Evolutionary conservation across 30 jellyfish, hydroid and myxozoan genomes (phyloP).

Genomic region (Aurelia aurita complex sp. Pacific): DNA sequence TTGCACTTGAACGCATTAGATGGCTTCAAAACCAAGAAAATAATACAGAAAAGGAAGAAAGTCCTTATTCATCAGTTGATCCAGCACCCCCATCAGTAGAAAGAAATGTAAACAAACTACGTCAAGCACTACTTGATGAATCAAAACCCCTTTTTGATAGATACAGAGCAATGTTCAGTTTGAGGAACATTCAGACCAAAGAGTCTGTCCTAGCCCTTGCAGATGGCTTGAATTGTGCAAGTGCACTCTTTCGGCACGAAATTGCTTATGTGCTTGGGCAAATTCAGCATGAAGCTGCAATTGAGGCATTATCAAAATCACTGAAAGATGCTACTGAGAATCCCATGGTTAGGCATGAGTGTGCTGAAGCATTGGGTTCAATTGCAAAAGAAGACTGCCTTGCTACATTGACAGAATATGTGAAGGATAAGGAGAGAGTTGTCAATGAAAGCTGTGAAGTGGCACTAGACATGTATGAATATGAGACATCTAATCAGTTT

Average conservation of each 20-base stretch:
- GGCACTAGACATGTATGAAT: slow-evolving; percentile 93
- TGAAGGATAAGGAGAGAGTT: slow-evolving; percentile 71
- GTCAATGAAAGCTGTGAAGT: slow-evolving; percentile 94
- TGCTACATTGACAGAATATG: slow-evolving; percentile 31
- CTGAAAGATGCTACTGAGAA: slow-evolving; percentile 63
- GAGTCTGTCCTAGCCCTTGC: slow-evolving; percentile 76
- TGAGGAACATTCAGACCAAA: slow-evolving; percentile 74
- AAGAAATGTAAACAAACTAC: slow-evolving; percentile 21
- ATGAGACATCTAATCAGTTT: slow-evolving; percentile 87
- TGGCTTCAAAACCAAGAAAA: slow-evolving; percentile 69
- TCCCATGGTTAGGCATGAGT: slow-evolving; percentile 99
- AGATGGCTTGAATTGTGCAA: slow-evolving; percentile 80
- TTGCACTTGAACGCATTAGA: slow-evolving; percentile 78
- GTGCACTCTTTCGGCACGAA: slow-evolving; percentile 97
- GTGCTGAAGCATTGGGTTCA: slow-evolving; percentile 98
- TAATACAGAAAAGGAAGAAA: background rate
- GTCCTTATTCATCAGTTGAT: slow-evolving; percentile 89
- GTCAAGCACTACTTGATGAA: slow-evolving; percentile 67
- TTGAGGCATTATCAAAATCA: slow-evolving; percentile 59
- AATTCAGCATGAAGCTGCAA: slow-evolving; percentile 84
- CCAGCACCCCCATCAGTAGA: slow-evolving; percentile 96
- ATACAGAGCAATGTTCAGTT: slow-evolving; percentile 94
- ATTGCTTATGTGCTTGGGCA: slow-evolving; percentile 98
- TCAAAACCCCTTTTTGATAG: slow-evolving; percentile 80
- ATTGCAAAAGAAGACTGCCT: slow-evolving; percentile 89